Percentiles rank a stretch among this genome's conserved stretches.
Conservation (phyloP, 2,113 vertebrate species). For the Mus musculus region GRCm39 chr4:95325001-95325500, state of each 20-base stretch:
- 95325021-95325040: not conserved
- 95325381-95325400: too few species aligned
- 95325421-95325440: too few species aligned
- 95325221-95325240: not conserved
- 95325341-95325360: too few species aligned
- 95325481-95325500: too few species aligned
- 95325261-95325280: not conserved
- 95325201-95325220: not conserved
- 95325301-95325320: not conserved
- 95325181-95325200: not conserved
- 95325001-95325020: not conserved
- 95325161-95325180: not conserved
- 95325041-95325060: not conserved
- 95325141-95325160: not conserved
- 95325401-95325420: too few species aligned
- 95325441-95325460: too few species aligned
- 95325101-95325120: not conserved
- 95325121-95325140: not conserved
- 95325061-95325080: not conserved
- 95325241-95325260: not conserved
- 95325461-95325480: too few species aligned
- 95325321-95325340: too few species aligned
- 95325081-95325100: not conserved
- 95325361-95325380: too few species aligned
- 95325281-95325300: conserved; percentile 2